Evolutionary conservation across 2,113 vertebrate species (phyloP), one percentile per base, ranked within the genome.

Genomic region (Herpetotheres cachinnans): DNA sequence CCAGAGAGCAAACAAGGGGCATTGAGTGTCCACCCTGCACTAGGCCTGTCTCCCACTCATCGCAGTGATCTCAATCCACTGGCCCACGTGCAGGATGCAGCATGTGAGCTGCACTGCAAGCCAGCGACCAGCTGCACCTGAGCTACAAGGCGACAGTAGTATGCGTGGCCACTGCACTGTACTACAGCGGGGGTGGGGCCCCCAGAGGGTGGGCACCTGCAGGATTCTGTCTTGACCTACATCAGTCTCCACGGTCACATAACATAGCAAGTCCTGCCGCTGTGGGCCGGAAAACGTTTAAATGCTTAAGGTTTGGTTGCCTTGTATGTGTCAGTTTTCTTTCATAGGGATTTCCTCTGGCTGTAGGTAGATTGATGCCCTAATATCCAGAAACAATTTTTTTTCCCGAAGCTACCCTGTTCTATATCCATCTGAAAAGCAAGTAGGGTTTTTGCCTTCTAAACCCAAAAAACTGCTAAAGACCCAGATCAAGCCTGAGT

Each of bases 181-280:
- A 2, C 55, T 42, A 46, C 0, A 0, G 34, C 56, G 52, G 50
- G 42, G 46, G 1, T 46, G 52, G 27, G 59, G 32, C n/a, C 9
- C 17, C 46, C 1, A 2, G 18, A 55, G 29, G 9, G n/a, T 29
- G 36, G 34, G 27, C 59, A 59, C 70, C 25, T 40, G 30, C 9
- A 6, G 8, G 38, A 16, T 32, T 65, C 74, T 50, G 13, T 30
- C 70, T 49, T 34, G 25, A 34, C n/a, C 44, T 44, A 0, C 17
- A 16, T 21, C 50, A 21, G 29, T 46, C n/a, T 49, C 47, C 63
- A 11, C 2, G 1, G 34, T 27, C 47, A n/a, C 16, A 7, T 46
- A 55, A 30, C 7, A 6, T 13, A 12, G 15, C 76, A 52, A 3
- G 22, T 19, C 22, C 61, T 56, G 30, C 81, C 89, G 46, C 67